phyloP scores from a whole-genome alignment of 2,888 invertebrate species.

The Monopis laevigella region DNA sequence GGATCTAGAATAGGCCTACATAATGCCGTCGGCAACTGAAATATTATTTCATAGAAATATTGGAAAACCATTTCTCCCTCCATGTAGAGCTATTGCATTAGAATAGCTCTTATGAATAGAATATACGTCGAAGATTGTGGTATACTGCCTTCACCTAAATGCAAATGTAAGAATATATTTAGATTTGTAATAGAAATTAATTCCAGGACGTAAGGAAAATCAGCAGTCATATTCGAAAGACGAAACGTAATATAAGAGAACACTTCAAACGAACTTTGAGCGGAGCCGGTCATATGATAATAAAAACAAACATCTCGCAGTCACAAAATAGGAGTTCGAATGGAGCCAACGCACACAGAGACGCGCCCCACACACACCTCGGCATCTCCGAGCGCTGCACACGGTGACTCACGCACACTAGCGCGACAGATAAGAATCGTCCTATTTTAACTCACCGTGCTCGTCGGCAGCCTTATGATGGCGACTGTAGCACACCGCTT shows the following conservation, averaged over 20 bases:
- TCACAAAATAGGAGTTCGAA: conserved; percentile 61
- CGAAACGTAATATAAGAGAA: conserved; percentile 1
- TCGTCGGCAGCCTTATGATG: conserved; percentile 36
- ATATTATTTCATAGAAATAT: no score
- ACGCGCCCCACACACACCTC: conserved; percentile 21
- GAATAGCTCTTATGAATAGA: no score
- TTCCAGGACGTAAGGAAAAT: no score
- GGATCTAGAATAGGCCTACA: no score
- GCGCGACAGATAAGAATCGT: conserved; percentile 59
- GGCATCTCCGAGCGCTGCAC: conserved; percentile 22
- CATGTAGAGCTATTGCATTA: no score
- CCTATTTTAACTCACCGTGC: conserved; percentile 65
- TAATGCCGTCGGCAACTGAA: no score
- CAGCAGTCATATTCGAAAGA: no score
- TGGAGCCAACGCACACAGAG: conserved; percentile 3
- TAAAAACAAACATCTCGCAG: conserved; percentile 64
- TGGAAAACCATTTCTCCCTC: no score
- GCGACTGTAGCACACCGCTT: conserved; percentile 31
- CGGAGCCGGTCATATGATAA: conserved; percentile 59
- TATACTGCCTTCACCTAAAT: no score
- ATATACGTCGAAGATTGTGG: no score
- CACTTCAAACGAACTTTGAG: conserved; percentile 33
- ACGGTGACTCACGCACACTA: conserved; percentile 34
- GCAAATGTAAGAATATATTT: no score
- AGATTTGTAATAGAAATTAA: no score